Evolutionary conservation across 2,113 vertebrate species (phyloP), one percentile per base, ranked within the genome.

Genomic region (Muntiacus muntjak): DNA sequence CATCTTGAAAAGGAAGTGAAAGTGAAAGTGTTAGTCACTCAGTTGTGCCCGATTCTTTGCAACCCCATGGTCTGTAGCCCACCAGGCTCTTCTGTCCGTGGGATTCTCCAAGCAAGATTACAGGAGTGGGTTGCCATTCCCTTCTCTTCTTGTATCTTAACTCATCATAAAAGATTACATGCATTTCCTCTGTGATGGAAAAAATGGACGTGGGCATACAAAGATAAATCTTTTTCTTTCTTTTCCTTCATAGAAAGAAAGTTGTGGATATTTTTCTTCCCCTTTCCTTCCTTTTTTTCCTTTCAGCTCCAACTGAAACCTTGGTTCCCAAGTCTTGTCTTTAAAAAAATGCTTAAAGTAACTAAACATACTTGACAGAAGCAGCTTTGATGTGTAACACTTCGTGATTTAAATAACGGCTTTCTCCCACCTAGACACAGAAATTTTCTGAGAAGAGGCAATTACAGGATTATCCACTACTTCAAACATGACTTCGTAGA

Each of bases 381-480:
- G 43, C 33, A 71, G 58, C 94, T 99, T 99, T 99, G 98, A 99
- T 98, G 98, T 95, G 5, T n/a, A 76, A 67, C 86, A 87, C 92
- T 96, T 84, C 93, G 94, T 97, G 67, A 97, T 98, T 87, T 98
- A 98, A 98, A 97, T 97, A 97, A 98, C 58, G 79, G 30, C 95
- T 98, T 74, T 84, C 85, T 96, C 97, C 98, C 95, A 95, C 50
- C 82, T 57, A 91, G 36, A 90, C 76, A 89, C 82, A 94, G 88
- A 98, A 93, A 97, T 98, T 98, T 97, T 92, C 84, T 91, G 97
- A 98, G 97, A 98, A 98, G 95, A 89, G 97, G 95, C 97, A 98
- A 99, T 99, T 99, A 99, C 47, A 96, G 98, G 98, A 98, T 99
- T 98, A 99, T 97, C 89, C 96, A 81, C 81, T 84, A 96, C 96